A percentile compares a stretch with the other conserved stretches of the same genome.
Conservation (phyloP, 2,888 invertebrate genomes). For the Tenthredo amoena region DNA sequence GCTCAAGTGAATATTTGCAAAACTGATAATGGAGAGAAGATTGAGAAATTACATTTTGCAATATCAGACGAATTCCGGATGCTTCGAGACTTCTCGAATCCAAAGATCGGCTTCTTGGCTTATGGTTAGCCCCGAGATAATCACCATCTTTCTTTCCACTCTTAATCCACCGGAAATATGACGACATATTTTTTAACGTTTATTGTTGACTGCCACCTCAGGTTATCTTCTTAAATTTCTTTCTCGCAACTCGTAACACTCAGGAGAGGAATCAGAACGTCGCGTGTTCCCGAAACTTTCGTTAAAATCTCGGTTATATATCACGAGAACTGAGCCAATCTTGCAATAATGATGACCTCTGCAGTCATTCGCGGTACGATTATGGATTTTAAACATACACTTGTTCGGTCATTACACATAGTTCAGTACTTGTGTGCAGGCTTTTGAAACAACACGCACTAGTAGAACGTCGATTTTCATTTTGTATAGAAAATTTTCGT, state of each 20-base stretch:
- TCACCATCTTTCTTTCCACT: slow-evolving; percentile 81
- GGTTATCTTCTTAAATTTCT: neutral
- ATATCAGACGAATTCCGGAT: slow-evolving; percentile 83
- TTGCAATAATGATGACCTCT: neutral
- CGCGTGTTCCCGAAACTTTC: neutral
- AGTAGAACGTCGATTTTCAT: neutral
- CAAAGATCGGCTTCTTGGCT: slow-evolving; percentile 87
- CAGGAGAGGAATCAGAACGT: neutral
- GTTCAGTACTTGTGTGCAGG: neutral
- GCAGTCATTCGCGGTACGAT: slow-evolving; percentile 6
- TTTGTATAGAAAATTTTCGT: neutral
- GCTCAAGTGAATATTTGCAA: neutral
- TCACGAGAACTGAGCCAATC: neutral
- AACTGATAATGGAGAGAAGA: neutral
- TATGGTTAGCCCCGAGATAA: slow-evolving; percentile 80
- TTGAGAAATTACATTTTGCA: slow-evolving; percentile 79
- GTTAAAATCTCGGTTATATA: neutral
- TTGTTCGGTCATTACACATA: slow-evolving; percentile 11
- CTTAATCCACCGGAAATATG: slow-evolving; percentile 86
- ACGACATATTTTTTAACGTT: slow-evolving; percentile 80
- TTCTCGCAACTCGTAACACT: neutral
- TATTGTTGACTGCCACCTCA: slow-evolving; percentile 33
- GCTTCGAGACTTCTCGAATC: slow-evolving; percentile 86
- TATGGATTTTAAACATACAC: neutral
- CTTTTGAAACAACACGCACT: neutral